phyloP scores from a whole-genome alignment of 53 echinoderm and acorn worm species.

The Apostichopus leukothele region DNA sequence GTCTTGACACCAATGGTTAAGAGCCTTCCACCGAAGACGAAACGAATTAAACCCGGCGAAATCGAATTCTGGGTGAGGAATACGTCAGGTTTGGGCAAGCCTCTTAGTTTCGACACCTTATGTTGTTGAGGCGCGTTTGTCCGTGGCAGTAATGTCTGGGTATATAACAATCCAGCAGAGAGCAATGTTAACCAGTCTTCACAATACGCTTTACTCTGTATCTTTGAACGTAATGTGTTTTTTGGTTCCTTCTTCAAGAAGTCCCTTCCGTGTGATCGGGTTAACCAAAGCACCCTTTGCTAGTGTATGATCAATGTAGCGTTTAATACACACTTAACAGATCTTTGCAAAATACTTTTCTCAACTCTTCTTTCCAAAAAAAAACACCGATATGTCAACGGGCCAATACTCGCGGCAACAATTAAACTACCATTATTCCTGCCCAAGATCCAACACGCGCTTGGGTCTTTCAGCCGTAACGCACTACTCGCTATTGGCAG shows the following conservation, averaged over 20 bases:
- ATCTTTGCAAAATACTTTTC: slow-evolving; percentile 12
- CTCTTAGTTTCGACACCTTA: slow-evolving; percentile 28
- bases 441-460: slow-evolving; percentile 25
- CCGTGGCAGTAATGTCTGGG: slow-evolving; percentile 22
- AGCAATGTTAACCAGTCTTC: background rate
- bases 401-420: slow-evolving; percentile 39
- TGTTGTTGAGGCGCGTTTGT: slow-evolving; percentile 24
- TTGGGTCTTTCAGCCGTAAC: slow-evolving; percentile 33
- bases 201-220: background rate
- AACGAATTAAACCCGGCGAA: slow-evolving; percentile 43
- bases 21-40: slow-evolving; percentile 7
- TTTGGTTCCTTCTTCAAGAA: background rate
- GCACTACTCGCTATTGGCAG: slow-evolving; percentile 44
- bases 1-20: slow-evolving; percentile 41
- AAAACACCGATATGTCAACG: slow-evolving; percentile 31
- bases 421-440: slow-evolving; percentile 45
- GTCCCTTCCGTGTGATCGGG: background rate
- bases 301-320: slow-evolving; percentile 10
- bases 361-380: slow-evolving; percentile 11
- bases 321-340: slow-evolving; percentile 14
- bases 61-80: slow-evolving; percentile 43
- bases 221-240: background rate
- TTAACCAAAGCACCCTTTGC: background rate
- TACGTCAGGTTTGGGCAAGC: slow-evolving; percentile 39
- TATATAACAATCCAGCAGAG: slow-evolving; percentile 6